Evolutionary conservation across 92 coral and sea anemone genomes (phyloP).

Genomic region (Pocillopora meandrina): DNA sequence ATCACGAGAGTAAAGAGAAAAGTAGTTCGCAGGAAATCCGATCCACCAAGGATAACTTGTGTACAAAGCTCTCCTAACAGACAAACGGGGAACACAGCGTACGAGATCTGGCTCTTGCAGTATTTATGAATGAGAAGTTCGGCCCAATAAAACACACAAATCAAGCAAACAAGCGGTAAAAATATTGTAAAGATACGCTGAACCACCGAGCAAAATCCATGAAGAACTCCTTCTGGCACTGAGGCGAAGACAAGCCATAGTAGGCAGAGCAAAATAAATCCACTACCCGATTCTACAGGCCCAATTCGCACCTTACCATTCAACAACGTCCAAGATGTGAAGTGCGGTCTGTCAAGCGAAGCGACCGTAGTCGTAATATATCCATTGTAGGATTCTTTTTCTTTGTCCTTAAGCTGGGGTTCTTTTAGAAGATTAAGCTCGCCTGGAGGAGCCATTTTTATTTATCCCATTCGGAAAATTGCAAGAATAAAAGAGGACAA

Average conservation of each 20-base stretch:
- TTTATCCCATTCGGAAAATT: constrained; percentile 41
- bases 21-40: constrained; percentile 85
- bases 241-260: constrained; percentile 93
- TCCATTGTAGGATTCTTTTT: constrained; percentile 94
- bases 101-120: constrained; percentile 87
- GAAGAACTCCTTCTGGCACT: constrained; percentile 83
- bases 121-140: constrained; percentile 95
- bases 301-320: constrained; percentile 87
- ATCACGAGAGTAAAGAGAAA: constrained; percentile 79
- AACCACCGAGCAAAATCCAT: constrained; percentile 73
- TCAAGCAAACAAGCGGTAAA: constrained; percentile 82
- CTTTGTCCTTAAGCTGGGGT: constrained; percentile 75
- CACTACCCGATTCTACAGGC: constrained; percentile 90
- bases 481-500: constrained; percentile 5
- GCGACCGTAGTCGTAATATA: constrained; percentile 90
- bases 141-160: constrained; percentile 98
- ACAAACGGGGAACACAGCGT: constrained; percentile 91
- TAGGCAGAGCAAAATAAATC: constrained; percentile 73
- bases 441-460: constrained; percentile 68
- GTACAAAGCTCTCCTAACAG: constrained; percentile 90
- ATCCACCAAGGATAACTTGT: constrained; percentile 88
- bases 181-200: constrained; percentile 75
- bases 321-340: constrained; percentile 71
- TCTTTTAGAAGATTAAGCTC: constrained; percentile 63
- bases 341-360: constrained; percentile 85